Evolutionary conservation across 2,888 invertebrate species (phyloP).

Genomic region (Halictus ligatus): DNA sequence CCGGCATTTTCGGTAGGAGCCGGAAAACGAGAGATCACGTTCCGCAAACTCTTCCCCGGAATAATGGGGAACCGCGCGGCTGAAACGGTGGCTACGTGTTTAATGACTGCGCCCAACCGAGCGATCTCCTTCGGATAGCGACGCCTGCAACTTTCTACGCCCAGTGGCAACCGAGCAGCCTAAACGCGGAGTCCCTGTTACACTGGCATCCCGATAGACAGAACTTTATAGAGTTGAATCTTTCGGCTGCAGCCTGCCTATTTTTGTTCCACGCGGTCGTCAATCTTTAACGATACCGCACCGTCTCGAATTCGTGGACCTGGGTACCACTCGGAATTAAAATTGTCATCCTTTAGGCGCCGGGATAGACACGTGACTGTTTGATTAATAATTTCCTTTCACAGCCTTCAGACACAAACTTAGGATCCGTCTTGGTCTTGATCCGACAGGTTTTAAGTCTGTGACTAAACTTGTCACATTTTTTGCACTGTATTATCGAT

Average conservation of each 20-base stretch:
- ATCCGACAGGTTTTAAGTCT: no score
- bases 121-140: slow-evolving; percentile 10
- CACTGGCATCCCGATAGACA: not conserved
- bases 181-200: not conserved
- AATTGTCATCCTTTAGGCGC: not conserved
- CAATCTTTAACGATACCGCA: not conserved
- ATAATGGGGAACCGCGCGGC: slow-evolving; percentile 14
- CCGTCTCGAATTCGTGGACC: not conserved
- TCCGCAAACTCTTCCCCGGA: slow-evolving; percentile 34
- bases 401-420: no score
- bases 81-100: slow-evolving; percentile 16
- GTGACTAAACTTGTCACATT: no score
- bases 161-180: not conserved
- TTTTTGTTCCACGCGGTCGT: not conserved
- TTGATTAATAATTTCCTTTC: no score
- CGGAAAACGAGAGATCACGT: slow-evolving; percentile 35
- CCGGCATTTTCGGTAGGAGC: slow-evolving; percentile 47
- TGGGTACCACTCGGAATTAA: not conserved
- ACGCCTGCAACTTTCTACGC: slow-evolving; percentile 7
- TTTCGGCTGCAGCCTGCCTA: not conserved
- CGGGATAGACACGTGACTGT: no score
- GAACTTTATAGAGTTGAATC: not conserved
- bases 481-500: no score
- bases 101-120: slow-evolving; percentile 18
- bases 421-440: no score